Evolutionary conservation across 2,888 invertebrate genomes (phyloP), one percentile per base, ranked within the genome.

Genomic region (Saturnia pavonia): DNA sequence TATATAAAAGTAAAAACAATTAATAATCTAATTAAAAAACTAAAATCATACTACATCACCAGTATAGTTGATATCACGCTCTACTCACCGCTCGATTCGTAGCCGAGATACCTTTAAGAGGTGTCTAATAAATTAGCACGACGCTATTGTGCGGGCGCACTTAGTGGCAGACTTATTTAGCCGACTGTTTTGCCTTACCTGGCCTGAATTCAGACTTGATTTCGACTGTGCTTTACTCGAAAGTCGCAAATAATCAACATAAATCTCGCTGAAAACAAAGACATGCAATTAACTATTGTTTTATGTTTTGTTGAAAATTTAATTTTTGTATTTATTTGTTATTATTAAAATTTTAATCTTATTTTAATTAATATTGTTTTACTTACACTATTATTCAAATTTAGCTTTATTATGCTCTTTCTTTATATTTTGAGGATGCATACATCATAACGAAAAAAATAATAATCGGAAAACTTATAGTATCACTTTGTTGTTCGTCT

Each of bases 121-220:
- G 81, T 85, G 86, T 85, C 88, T 87, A 90, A 91, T 91, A 91
- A 92, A 91, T 91, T 90, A 89, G 88, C 84, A 78, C 77, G 73
- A 72, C 80, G 85, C 88, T 88, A 90, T 91, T 91, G 89, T 91
- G 88, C 85, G 88, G 88, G 87, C 85, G 88, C 88, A 89, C 88
- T 90, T 88, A 86, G 84, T 85, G 87, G 88, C 85, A 87, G 88
- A 88, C 88, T 90, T 91, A 91, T 90, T 91, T 89, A 91, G 89
- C 89, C 88, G 87, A 82, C 82, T 85, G 82, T 82, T 81, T 78
- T 78, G 77, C 78, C 75, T 74, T 73, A 79, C 81, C 82, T 81
- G 81, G 77, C 80, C 72, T 72, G 69, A 67, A 71, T 71, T 71
- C 71, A 71, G 71, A 70, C 77, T 74, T 76, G 74, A 75, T 76